phyloP scores from a whole-genome alignment of 2,797 vertebrate genomes.

The Mus minutoides region DNA sequence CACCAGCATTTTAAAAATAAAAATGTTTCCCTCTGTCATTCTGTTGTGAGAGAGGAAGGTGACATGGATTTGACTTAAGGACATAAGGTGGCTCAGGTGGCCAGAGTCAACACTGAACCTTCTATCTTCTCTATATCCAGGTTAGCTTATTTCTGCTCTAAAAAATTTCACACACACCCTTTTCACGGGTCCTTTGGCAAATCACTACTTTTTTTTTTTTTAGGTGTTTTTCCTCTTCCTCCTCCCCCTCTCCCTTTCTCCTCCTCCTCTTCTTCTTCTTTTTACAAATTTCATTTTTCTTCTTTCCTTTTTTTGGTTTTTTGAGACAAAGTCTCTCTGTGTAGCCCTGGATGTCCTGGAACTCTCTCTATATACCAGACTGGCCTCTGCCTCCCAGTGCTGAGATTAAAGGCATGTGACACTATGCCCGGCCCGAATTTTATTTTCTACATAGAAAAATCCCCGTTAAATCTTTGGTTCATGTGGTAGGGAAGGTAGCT shows the following conservation, averaged over 20 bases:
- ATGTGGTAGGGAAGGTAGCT: background rate
- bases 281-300: background rate
- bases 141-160: background rate
- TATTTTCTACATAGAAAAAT: background rate
- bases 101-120: background rate
- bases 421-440: background rate
- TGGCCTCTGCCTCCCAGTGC: background rate
- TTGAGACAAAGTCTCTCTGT: background rate
- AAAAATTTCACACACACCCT: background rate
- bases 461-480: background rate
- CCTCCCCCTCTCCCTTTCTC: background rate
- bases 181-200: conserved; percentile 29
- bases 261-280: background rate
- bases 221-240: background rate
- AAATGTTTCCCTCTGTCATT: background rate
- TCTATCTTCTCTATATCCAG: background rate
- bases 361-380: background rate
- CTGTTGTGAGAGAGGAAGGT: background rate
- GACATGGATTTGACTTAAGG: background rate
- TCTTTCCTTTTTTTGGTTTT: background rate
- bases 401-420: background rate
- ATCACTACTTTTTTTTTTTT: background rate
- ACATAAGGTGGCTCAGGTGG: background rate
- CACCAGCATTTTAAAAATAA: background rate
- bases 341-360: background rate